phyloP scores from a whole-genome alignment of 2,888 invertebrate species.

The Heliconius cydno region DNA sequence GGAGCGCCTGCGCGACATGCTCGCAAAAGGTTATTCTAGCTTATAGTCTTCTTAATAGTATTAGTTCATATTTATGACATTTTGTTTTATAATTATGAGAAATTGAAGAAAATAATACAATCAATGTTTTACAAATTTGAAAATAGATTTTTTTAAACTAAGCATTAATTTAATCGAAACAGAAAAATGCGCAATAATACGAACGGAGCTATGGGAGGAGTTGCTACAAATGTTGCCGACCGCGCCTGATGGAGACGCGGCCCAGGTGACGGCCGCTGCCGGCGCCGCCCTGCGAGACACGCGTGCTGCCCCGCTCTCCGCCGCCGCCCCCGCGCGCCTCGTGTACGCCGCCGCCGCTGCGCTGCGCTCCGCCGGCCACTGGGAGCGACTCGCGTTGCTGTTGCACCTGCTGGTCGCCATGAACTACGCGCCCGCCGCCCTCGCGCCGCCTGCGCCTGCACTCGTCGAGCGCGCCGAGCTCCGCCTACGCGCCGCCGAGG shows the following conservation, averaged over 20 bases:
- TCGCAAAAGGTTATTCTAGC: constrained; percentile 46
- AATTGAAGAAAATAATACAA: no score
- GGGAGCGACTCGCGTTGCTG: constrained; percentile 89
- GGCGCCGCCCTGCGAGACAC: constrained; percentile 53
- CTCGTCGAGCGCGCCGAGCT: constrained; percentile 37
- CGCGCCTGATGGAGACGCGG: constrained; percentile 46
- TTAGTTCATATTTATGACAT: no score
- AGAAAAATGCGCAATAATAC: constrained; percentile 13
- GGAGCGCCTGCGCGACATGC: constrained; percentile 49
- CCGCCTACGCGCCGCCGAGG: constrained; percentile 48
- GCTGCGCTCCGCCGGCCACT: constrained; percentile 87
- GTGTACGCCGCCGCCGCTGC: constrained; percentile 56
- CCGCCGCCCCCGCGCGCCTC: constrained; percentile 59
- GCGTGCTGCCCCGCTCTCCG: constrained; percentile 51
- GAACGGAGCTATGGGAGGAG: constrained; percentile 58
- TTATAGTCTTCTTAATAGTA: no score
- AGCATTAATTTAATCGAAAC: background rate
- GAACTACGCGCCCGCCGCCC: constrained; percentile 77
- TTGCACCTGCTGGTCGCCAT: constrained; percentile 87
- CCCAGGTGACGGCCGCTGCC: constrained; percentile 48
- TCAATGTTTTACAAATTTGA: no score
- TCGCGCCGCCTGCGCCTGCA: constrained; percentile 49
- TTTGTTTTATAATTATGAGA: no score
- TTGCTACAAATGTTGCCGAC: constrained; percentile 53
- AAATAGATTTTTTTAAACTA: background rate